Evolutionary conservation across 2,113 vertebrate genomes (phyloP).

Genomic region (Corythornis vintsioides): DNA sequence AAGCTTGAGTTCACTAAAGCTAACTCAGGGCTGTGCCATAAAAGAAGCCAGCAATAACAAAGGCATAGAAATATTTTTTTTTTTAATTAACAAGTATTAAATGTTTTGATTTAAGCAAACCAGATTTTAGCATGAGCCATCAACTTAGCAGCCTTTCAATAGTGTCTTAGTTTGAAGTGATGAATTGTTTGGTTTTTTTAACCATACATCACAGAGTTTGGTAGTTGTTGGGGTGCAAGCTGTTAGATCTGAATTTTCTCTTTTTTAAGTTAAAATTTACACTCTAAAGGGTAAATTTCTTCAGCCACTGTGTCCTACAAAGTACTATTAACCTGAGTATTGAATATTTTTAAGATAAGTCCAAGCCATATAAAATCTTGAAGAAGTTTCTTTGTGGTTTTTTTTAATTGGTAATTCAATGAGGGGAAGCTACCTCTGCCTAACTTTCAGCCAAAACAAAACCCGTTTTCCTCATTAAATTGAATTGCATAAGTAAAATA

Average conservation of each 20-base stretch:
- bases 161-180: not conserved
- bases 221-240: not conserved
- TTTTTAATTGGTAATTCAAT: not conserved
- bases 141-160: not conserved
- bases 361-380: not conserved
- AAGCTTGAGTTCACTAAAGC: not conserved
- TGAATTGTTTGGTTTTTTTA: not conserved
- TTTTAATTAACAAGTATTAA: not conserved
- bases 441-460: not conserved
- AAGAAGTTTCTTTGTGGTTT: not conserved
- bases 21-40: not conserved
- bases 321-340: not conserved
- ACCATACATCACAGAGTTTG: not conserved
- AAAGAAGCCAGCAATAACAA: not conserved
- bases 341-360: not conserved
- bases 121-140: slow-evolving; percentile 16
- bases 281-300: not conserved
- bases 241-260: not conserved
- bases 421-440: not conserved
- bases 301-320: not conserved
- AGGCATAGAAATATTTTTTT: not conserved
- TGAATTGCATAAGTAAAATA: not conserved
- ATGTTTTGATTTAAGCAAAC: slow-evolving; percentile 30
- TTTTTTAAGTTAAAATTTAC: not conserved
- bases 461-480: not conserved